phyloP scores from a whole-genome alignment of 2,888 invertebrate genomes.

The Lepidocyrtoides sp. region DNA sequence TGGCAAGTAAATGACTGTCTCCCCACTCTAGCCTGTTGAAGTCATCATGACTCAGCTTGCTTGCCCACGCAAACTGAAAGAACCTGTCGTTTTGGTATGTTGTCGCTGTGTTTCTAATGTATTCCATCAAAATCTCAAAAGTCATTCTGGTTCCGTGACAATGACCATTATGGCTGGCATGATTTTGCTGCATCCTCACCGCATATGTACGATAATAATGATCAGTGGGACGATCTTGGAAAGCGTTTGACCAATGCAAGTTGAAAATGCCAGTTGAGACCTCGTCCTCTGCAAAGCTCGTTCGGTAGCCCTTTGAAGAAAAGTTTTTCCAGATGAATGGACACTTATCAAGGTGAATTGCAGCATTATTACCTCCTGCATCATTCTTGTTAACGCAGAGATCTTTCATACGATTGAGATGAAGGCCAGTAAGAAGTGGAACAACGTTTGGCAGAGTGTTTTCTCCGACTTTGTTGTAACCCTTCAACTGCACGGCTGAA shows the following conservation, averaged over 20 bases:
- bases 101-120: conserved; percentile 90
- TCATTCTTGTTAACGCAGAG: conserved; percentile 89
- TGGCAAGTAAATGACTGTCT: conserved; percentile 89
- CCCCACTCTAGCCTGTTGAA: conserved; percentile 92
- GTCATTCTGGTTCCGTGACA: conserved; percentile 90
- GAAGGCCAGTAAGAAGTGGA: conserved; percentile 92
- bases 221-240: conserved; percentile 93
- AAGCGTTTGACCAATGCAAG: conserved; percentile 92
- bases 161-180: conserved; percentile 89
- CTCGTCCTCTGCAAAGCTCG: conserved; percentile 94
- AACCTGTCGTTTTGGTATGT: conserved; percentile 89
- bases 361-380: conserved; percentile 3
- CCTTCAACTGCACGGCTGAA: conserved; percentile 92
- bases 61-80: conserved; percentile 95
- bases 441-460: conserved; percentile 97
- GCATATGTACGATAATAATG: conserved; percentile 93
- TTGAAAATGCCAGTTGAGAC: conserved; percentile 93
- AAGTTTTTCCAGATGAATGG: conserved; percentile 95
- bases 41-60: conserved; percentile 94
- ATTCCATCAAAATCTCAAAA: conserved; percentile 91
- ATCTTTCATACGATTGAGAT: conserved; percentile 89
- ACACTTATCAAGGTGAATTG: conserved; percentile 90
- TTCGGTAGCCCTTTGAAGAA: conserved; percentile 91
- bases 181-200: conserved; percentile 88
- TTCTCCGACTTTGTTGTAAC: conserved; percentile 97